Evolutionary conservation across 2,113 vertebrate species (phyloP).

Genomic region (Panthera tigris): DNA sequence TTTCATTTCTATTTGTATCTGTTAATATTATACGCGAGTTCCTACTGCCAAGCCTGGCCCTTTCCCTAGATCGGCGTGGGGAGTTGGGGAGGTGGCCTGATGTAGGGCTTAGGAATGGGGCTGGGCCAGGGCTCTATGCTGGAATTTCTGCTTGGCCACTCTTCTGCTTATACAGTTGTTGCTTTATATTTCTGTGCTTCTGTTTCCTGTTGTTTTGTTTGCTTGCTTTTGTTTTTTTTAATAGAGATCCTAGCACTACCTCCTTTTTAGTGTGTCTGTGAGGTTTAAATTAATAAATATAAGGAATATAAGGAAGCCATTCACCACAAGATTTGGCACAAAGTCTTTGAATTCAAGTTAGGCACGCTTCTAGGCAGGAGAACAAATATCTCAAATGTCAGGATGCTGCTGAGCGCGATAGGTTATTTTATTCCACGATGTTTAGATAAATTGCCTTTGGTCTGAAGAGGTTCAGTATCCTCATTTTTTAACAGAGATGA

Average conservation of each 20-base stretch:
- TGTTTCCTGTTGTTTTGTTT: neutral
- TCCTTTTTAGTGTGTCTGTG: neutral
- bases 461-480: neutral
- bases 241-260: neutral
- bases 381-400: neutral
- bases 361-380: neutral
- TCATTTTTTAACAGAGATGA: neutral
- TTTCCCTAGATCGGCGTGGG: neutral
- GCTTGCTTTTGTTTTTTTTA: neutral
- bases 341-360: neutral
- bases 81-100: neutral
- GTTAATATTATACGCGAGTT: neutral
- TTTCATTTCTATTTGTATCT: neutral
- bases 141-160: neutral
- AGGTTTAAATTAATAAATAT: neutral
- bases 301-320: neutral
- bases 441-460: neutral
- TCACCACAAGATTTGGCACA: neutral
- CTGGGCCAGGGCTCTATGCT: accelerated
- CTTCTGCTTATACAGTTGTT: too few relatives aligned
- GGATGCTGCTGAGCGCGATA: neutral
- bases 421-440: neutral
- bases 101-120: accelerated
- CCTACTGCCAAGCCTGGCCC: neutral
- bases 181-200: neutral